Evolutionary conservation across 2,888 invertebrate genomes (phyloP).

Genomic region (Drosophila pullipes): DNA sequence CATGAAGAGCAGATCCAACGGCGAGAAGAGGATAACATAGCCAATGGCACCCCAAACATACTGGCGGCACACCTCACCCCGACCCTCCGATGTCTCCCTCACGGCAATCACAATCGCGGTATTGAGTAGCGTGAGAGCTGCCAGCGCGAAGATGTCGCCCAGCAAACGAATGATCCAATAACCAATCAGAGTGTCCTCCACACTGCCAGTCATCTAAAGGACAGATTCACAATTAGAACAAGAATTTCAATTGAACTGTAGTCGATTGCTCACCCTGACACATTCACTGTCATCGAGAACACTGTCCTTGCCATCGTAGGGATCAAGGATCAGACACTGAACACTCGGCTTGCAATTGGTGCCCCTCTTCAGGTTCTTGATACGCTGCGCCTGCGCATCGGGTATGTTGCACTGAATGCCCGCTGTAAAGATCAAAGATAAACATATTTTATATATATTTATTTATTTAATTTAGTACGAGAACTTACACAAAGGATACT

Average conservation of each 20-base stretch:
- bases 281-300: conserved; percentile 90
- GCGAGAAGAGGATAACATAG: conserved; percentile 89
- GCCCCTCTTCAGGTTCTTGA: conserved; percentile 82
- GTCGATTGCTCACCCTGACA: conserved; percentile 82
- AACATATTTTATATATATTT: neutral
- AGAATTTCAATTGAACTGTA: neutral
- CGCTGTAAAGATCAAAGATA: conserved; percentile 76
- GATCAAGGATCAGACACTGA: conserved; percentile 90
- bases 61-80: conserved; percentile 92
- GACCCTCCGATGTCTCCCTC: conserved; percentile 91
- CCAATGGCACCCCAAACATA: conserved; percentile 91
- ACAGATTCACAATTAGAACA: neutral
- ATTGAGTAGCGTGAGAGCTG: conserved; percentile 89
- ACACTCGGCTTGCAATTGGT: conserved; percentile 88
- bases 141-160: conserved; percentile 92
- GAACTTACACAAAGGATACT: conserved; percentile 88
- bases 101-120: conserved; percentile 93
- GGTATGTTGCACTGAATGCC: conserved; percentile 89
- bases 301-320: conserved; percentile 89
- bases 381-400: conserved; percentile 85
- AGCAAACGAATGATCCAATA: conserved; percentile 90
- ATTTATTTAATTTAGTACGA: neutral
- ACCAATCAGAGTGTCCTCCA: conserved; percentile 89
- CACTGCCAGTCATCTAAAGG: conserved; percentile 87
- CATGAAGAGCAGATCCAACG: conserved; percentile 86